Percentiles rank a stretch among this genome's conserved stretches.
Conservation (phyloP, 1,140 invertebrate genomes). For the Drosophila gunungcola region DNA sequence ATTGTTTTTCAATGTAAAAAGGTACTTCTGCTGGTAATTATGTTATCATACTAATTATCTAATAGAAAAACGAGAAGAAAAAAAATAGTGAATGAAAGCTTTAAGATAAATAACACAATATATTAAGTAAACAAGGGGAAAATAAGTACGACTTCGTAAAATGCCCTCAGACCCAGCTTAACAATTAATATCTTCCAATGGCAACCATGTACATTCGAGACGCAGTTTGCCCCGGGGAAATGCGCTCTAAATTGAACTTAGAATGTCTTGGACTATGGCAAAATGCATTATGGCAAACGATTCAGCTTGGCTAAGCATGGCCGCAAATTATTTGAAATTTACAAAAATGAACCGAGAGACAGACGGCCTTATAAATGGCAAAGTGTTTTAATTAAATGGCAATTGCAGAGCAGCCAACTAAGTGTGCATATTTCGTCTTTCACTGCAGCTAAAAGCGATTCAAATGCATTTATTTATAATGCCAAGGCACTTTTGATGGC, state of each 20-base stretch:
- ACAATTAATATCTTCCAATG: too few species aligned
- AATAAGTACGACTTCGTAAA: too few species aligned
- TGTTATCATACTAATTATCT: too few species aligned
- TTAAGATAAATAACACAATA: too few species aligned
- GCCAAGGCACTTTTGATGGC: constrained; percentile 46
- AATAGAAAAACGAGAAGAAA: too few species aligned
- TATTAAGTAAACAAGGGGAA: too few species aligned
- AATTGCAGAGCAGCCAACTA: constrained; percentile 9
- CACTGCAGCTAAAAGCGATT: constrained; percentile 19
- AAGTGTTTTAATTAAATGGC: constrained; percentile 48
- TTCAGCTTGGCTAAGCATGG: constrained; percentile 38
- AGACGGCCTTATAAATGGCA: constrained; percentile 32
- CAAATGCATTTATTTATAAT: constrained; percentile 61
- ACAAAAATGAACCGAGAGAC: constrained; percentile 12
- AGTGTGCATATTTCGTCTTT: constrained; percentile 7
- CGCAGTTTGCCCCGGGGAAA: not conserved
- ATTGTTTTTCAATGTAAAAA: too few species aligned
- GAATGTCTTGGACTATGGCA: constrained; percentile 7
- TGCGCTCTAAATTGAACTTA: constrained; percentile 5
- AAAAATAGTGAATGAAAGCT: too few species aligned
- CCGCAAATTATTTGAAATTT: constrained; percentile 26
- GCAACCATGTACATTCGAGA: not conserved
- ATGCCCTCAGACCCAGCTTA: too few species aligned
- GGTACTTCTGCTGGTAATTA: too few species aligned
- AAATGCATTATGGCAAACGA: constrained; percentile 30